phyloP scores from a whole-genome alignment of 1,140 invertebrate genomes.

The Meloidogyne chitwoodi region DNA sequence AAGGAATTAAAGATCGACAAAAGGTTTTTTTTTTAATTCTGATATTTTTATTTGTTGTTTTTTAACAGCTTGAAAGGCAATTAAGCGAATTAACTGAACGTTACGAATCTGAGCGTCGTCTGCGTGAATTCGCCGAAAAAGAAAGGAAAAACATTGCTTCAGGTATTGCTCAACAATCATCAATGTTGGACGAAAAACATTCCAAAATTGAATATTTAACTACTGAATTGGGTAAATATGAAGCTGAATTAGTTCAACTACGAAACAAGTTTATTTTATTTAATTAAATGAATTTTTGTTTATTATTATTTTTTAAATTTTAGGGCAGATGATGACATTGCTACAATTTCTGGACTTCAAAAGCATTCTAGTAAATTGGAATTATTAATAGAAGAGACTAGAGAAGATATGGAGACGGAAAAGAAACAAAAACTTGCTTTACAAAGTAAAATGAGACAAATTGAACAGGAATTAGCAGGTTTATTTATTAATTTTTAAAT shows the following conservation, averaged over 20 bases:
- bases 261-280: slow-evolving; percentile 10
- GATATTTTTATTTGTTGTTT: too few relatives aligned
- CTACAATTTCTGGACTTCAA: slow-evolving; percentile 75
- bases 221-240: slow-evolving; percentile 65
- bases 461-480: slow-evolving; percentile 67
- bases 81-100: slow-evolving; percentile 86
- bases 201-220: slow-evolving; percentile 91
- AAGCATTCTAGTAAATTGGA: slow-evolving; percentile 85
- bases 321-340: slow-evolving; percentile 72
- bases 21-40: slow-evolving; percentile 9
- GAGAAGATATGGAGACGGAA: slow-evolving; percentile 72
- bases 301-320: slow-evolving; percentile 14
- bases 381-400: slow-evolving; percentile 76
- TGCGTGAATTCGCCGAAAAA: slow-evolving; percentile 84
- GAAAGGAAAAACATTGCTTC: slow-evolving; percentile 85
- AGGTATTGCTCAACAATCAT: slow-evolving; percentile 85
- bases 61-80: slow-evolving; percentile 34
- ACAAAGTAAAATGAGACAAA: slow-evolving; percentile 77
- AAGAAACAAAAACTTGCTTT: slow-evolving; percentile 84
- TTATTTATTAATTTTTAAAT: too few relatives aligned
- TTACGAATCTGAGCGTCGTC: slow-evolving; percentile 78
- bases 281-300: too few relatives aligned
- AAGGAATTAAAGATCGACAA: slow-evolving; percentile 82
- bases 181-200: slow-evolving; percentile 82
- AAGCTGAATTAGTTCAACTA: slow-evolving; percentile 16